Base-by-base conservation (phyloP, 2,113 vertebrate genomes). In the Sylvietta virens region DNA sequence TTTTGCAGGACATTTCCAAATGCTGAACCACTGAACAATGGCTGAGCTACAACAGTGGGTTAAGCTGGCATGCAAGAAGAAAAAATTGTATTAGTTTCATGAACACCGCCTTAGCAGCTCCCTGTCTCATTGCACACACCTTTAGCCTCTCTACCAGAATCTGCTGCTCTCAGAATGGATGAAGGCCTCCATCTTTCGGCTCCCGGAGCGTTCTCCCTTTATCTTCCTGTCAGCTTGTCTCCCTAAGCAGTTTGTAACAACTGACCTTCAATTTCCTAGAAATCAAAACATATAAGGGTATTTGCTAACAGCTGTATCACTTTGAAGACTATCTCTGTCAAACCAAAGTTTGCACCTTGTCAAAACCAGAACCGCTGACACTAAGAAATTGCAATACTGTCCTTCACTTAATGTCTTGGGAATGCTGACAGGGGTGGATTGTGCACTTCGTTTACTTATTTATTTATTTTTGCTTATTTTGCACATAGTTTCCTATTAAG, bases 401-500 rank as follows among this genome's bases (percentile, higher is more conserved):
- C 94, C 92, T 95, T 96, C 91, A 78, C 39, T 92, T 90, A 76
- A 90, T 67, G 64, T 58, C 91, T 90, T 83, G 82, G 80, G 67
- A 94, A 73, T 67, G 86, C 91, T 97, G 94, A 92, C 86, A 74
- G 73, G 65, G 72, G 89, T 83, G 67, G 80, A 95, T 93, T 90
- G 82, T 72, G 61, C 48, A 87, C 61, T 94, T 92, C 37, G 47
- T 37, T 94, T 74, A 81, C 10, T 73, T 94, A 76, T 91, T 94
- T 94, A 76, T 92, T 94, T 95, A 66, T 76, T 94, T 94, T 69
- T 91, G 95, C 91, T 95, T 94, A 88, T 95, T 95, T 94, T 95
- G 92, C 93, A 96, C 92, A 94, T 60, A 89, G 77, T 28, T 86
- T 81, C 61, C 91, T 79, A 62, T 95, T 97, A 92, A 91, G 61